Evolutionary conservation across 2,797 vertebrate species (phyloP).

Genomic region (Eospalax fontanierii): DNA sequence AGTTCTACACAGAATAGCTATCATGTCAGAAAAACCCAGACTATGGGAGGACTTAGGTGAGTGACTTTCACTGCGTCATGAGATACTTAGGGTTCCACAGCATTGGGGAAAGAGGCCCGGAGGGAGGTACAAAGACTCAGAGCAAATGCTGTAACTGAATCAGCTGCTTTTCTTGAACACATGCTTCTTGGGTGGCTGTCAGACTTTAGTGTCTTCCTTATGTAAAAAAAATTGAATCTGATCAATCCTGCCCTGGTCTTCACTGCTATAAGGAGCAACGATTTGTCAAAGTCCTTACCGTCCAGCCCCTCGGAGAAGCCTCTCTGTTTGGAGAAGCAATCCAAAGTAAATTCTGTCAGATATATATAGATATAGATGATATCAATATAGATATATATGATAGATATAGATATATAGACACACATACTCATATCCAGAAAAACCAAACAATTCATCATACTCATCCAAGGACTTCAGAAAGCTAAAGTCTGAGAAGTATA

Average conservation of each 20-base stretch:
- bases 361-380: too few species aligned
- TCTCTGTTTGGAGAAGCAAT: background rate
- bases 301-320: background rate
- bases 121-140: too few species aligned
- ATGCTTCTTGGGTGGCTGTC: background rate
- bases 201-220: background rate
- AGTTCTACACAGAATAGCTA: too few species aligned
- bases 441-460: background rate
- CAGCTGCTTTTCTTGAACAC: background rate
- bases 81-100: background rate
- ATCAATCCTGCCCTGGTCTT: background rate
- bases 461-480: slow-evolving; percentile 1
- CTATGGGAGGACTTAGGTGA: background rate
- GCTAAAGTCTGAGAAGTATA: background rate
- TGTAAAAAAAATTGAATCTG: background rate
- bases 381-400: too few species aligned
- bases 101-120: background rate
- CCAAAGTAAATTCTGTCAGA: background rate
- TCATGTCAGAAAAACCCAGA: background rate
- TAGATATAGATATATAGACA: too few species aligned
- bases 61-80: background rate
- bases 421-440: too few species aligned
- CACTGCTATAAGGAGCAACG: background rate
- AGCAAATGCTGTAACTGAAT: background rate
- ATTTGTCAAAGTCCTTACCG: background rate